These are phyloP conservation scores for Eolophus roseicapilla DNA, from an alignment of 2,113 vertebrate genomes.

Conservation along the genomic window DNA sequence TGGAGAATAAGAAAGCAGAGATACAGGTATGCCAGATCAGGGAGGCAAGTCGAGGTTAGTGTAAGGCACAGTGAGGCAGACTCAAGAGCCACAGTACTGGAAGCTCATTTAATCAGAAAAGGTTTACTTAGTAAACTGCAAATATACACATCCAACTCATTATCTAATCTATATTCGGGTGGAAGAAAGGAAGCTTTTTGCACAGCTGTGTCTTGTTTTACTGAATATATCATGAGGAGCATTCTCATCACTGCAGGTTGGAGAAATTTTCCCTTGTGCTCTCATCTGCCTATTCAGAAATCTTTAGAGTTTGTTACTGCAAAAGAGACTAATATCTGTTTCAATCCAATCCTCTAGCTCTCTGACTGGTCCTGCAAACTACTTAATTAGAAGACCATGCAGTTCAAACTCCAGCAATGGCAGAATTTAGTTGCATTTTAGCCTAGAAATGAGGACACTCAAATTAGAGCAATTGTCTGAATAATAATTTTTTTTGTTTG, in stretches of 20 bases:
- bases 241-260: not conserved
- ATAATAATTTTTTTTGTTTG: constrained; percentile 43
- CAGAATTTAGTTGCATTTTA: constrained; percentile 49
- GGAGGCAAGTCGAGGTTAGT: not conserved
- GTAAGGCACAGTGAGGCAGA: not conserved
- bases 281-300: not conserved
- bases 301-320: not conserved
- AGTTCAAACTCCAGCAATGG: not conserved
- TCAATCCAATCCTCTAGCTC: not conserved
- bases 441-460: constrained; percentile 42
- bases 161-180: fast-evolving
- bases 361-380: not conserved
- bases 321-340: not conserved
- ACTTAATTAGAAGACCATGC: not conserved
- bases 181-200: not conserved
- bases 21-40: not conserved
- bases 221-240: not conserved
- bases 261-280: not conserved
- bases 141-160: not conserved
- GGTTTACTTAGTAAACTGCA: not conserved
- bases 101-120: not conserved
- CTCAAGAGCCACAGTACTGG: not conserved
- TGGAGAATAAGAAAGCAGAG: not conserved
- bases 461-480: constrained; percentile 62
- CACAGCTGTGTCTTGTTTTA: not conserved